Percentiles rank a stretch among this genome's conserved stretches.
These are phyloP conservation scores for Nomada ferruginata DNA, from an alignment of 2,888 invertebrate genomes.

Conservation along the genomic window DNA sequence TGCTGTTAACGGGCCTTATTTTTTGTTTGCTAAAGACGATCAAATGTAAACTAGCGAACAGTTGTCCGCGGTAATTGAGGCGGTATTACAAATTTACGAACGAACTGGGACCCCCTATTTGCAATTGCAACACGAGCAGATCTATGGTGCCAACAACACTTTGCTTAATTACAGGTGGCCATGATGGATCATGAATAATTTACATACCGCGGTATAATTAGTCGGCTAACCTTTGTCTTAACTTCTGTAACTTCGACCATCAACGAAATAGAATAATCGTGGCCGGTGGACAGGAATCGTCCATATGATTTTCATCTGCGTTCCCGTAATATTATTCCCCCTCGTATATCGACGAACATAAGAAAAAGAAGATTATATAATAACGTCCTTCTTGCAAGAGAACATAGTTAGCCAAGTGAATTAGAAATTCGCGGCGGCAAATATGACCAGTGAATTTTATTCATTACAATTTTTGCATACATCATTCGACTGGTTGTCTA, in stretches of 20 bases:
- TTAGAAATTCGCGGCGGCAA: background rate
- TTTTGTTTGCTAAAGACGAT: no score
- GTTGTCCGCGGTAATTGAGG: background rate
- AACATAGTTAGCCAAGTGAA: background rate
- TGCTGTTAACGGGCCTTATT: no score
- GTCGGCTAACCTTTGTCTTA: slow-evolving; percentile 59
- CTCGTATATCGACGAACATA: background rate
- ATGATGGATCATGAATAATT: slow-evolving; percentile 57
- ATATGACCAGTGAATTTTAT: slow-evolving; percentile 5
- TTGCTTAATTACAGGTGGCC: slow-evolving; percentile 64
- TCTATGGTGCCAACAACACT: slow-evolving; percentile 38
- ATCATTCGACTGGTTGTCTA: slow-evolving; percentile 19
- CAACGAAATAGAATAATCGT: slow-evolving; percentile 21
- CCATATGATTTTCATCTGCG: slow-evolving; percentile 24
- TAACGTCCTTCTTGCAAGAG: background rate
- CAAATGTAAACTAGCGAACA: no score
- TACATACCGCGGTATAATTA: slow-evolving; percentile 64
- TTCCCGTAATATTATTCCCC: background rate
- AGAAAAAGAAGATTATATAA: background rate
- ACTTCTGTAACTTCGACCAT: slow-evolving; percentile 8
- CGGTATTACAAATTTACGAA: slow-evolving; percentile 11
- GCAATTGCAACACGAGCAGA: slow-evolving; percentile 44
- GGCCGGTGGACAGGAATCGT: slow-evolving; percentile 2
- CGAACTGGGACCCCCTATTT: background rate
- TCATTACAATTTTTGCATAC: slow-evolving; percentile 24